Evolutionary conservation across 2,113 vertebrate species (phyloP), one percentile per base, ranked within the genome.

Genomic region (Rafetus swinhoei): DNA sequence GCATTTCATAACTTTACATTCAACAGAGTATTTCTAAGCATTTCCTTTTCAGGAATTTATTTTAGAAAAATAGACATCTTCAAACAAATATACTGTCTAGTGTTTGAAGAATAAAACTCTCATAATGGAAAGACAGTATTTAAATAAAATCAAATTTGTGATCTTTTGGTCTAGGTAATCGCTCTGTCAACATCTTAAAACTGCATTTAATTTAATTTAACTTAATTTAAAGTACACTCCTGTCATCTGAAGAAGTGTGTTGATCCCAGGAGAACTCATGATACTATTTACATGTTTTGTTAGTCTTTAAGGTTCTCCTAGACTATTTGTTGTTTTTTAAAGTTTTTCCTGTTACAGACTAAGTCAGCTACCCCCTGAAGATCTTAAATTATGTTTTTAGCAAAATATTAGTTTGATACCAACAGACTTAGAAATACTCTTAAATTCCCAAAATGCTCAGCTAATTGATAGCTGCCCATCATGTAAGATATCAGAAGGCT

Each of bases 41-140:
- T 88, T 45, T 45, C 81, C 55, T 92, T 79, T 84, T 19, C 72
- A 86, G 82, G 72, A 86, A 91, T 84, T 27, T 91, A 90, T 22
- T 24, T 92, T 79, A 81, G 88, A 95, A 74, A 77, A 89, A 52
- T 1, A 2, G 35, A 2, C 14, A 90, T 84, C 22, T 97, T 94
- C 57, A 94, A 92, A 84, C 54, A 90, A 95, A 15, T 87, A 95
- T 29, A 60, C 19, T 79, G 35, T 15, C 27, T 92, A 95, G 92
- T 86, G 16, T 88, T 92, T 81, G 52, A 93, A 85, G 90, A 90
- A 9, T 27, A 11, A 2, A 18, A 87, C 79, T 84, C 90, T 72
- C 3, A 16, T 82, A 90, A 9, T 87, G 32, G 2, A 45, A 56
- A 83, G 4, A 69, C 35, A 52, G 32, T 77, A 93, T 9, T 2